Evolutionary conservation across 2,797 vertebrate species (phyloP).

Genomic region (Pyrocephalus nanus): DNA sequence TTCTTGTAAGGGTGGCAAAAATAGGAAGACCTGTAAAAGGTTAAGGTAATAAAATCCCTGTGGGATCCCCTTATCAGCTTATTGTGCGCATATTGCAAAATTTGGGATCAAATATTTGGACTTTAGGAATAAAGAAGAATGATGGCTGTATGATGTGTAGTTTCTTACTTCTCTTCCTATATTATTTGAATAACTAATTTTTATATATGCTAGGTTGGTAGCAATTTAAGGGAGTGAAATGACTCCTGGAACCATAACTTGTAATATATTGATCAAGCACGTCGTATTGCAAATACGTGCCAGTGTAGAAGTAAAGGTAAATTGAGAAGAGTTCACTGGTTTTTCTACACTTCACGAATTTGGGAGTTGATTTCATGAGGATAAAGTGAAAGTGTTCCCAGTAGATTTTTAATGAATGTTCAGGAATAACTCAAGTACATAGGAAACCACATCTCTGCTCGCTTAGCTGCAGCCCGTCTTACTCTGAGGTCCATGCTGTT

Average conservation of each 20-base stretch:
- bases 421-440: not conserved
- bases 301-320: not conserved
- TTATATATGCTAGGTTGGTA: not conserved
- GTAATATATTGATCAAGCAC: not conserved
- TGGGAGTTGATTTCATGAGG: not conserved
- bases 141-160: not conserved
- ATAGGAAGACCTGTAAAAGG: not conserved
- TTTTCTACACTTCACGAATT: not conserved
- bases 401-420: not conserved
- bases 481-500: not conserved
- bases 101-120: not conserved
- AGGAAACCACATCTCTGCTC: rapidly evolving
- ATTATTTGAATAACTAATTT: not conserved
- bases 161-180: not conserved
- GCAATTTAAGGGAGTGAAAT: not conserved
- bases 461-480: not conserved
- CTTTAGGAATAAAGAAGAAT: not conserved
- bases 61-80: not conserved
- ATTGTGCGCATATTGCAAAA: not conserved
- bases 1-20: not conserved
- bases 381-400: not conserved
- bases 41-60: not conserved
- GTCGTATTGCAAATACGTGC: not conserved
- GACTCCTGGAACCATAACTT: not conserved
- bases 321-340: not conserved